phyloP scores from a whole-genome alignment of 2,888 invertebrate species.

The Microchrysa polita region DNA sequence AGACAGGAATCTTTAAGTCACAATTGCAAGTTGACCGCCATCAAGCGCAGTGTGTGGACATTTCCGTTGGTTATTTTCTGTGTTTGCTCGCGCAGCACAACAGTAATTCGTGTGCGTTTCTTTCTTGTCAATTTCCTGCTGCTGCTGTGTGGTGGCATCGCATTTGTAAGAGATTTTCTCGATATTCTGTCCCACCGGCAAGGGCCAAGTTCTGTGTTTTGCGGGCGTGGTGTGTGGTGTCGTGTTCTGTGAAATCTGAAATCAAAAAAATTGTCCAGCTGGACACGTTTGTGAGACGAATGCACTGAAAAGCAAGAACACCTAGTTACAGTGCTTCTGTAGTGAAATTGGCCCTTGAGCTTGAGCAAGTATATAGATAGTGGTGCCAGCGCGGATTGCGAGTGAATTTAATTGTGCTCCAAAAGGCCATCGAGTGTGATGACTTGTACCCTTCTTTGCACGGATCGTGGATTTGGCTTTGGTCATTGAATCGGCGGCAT shows the following conservation, averaged over 20 bases:
- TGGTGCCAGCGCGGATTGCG: background rate
- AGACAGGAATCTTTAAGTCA: constrained; percentile 7
- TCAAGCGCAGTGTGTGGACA: constrained; percentile 20
- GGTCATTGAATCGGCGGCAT: background rate
- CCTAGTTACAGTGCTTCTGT: background rate
- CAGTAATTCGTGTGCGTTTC: constrained; percentile 16
- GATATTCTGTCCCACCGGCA: background rate
- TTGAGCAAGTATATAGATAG: background rate
- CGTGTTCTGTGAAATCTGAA: background rate
- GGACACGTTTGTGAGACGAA: background rate
- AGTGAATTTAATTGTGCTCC: too few relatives aligned
- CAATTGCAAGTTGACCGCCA: constrained; percentile 32
- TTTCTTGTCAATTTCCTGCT: background rate
- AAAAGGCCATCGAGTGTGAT: constrained; percentile 13
- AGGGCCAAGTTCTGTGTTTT: constrained; percentile 18
- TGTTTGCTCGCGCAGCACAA: constrained; percentile 11
- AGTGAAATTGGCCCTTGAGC: background rate
- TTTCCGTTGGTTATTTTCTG: constrained; percentile 11
- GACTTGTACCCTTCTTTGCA: constrained; percentile 14
- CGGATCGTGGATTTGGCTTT: constrained; percentile 13
- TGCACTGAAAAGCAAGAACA: constrained; percentile 20
- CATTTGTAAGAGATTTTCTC: background rate
- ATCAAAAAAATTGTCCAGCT: constrained; percentile 5
- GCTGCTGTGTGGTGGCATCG: background rate
- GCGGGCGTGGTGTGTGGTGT: constrained; percentile 31